A percentile compares a stretch with the other conserved stretches of the same genome.
Evolutionary conservation across 2,888 invertebrate species (phyloP).

Genomic region (Hyles lineata): DNA sequence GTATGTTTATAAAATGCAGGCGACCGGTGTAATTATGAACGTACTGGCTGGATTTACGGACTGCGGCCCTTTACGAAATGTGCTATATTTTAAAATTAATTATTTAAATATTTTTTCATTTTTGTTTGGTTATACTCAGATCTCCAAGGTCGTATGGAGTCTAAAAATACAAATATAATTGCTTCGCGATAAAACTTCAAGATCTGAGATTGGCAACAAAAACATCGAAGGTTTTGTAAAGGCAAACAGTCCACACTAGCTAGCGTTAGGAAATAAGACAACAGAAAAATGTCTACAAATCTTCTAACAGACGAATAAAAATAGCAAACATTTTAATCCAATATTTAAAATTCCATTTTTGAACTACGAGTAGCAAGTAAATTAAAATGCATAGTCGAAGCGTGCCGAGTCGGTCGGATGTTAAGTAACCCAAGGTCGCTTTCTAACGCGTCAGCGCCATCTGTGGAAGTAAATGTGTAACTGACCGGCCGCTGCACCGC

Average conservation of each 20-base stretch:
- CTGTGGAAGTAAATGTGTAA: slow-evolving; percentile 20
- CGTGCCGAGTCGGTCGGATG: slow-evolving; percentile 30
- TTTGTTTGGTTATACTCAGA: not conserved
- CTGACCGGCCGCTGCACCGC: not conserved
- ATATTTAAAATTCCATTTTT: slow-evolving; percentile 11
- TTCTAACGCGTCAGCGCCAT: slow-evolving; percentile 52
- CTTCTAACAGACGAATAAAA: not conserved
- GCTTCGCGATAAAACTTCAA: too few relatives aligned
- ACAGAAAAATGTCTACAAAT: not conserved
- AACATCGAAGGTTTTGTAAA: too few relatives aligned
- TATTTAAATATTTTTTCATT: not conserved
- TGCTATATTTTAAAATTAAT: not conserved
- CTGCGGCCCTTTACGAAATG: not conserved
- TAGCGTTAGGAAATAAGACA: too few relatives aligned
- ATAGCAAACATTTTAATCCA: not conserved
- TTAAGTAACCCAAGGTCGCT: slow-evolving; percentile 63
- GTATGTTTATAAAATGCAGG: not conserved
- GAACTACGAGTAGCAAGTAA: not conserved
- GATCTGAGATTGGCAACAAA: too few relatives aligned
- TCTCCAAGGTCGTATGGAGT: too few relatives aligned
- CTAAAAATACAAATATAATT: too few relatives aligned
- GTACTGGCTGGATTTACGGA: not conserved
- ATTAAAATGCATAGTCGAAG: not conserved
- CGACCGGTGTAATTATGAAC: not conserved
- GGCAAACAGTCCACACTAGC: too few relatives aligned